A percentile compares a stretch with the other conserved stretches of the same genome.
Conservation (phyloP, 2,113 vertebrate genomes). For the Callospermophilus lateralis region DNA sequence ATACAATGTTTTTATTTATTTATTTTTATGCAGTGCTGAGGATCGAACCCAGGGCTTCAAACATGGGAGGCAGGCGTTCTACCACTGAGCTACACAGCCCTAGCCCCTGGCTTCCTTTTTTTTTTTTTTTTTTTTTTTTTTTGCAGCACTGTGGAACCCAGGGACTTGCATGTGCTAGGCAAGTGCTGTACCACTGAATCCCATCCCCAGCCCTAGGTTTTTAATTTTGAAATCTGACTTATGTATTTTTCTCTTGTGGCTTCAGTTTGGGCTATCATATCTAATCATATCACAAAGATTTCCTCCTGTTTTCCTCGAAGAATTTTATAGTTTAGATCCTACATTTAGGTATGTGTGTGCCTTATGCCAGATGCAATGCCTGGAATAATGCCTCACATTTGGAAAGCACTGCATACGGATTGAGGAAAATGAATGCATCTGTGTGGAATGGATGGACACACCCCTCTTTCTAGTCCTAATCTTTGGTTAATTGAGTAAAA, state of each 20-base stretch:
- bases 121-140: background rate
- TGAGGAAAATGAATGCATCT: background rate
- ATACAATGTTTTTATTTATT: no score
- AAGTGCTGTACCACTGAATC: no score
- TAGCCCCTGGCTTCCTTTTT: no score
- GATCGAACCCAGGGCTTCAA: no score
- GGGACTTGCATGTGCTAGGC: no score
- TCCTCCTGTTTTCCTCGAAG: background rate
- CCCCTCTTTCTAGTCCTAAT: background rate
- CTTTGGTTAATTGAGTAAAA: background rate
- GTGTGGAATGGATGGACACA: background rate
- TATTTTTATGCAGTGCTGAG: no score
- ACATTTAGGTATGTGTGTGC: background rate
- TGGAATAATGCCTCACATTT: background rate
- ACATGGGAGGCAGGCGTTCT: no score
- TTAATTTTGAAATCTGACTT: background rate
- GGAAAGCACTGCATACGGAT: background rate
- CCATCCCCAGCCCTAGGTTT: background rate
- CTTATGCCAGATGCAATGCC: background rate
- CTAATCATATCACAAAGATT: background rate
- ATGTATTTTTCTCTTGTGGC: background rate
- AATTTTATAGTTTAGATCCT: background rate
- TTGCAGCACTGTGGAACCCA: background rate
- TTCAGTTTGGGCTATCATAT: background rate
- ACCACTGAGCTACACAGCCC: no score